Evolutionary conservation across 2,888 invertebrate species (phyloP).

Genomic region (Perithous albicinctus): DNA sequence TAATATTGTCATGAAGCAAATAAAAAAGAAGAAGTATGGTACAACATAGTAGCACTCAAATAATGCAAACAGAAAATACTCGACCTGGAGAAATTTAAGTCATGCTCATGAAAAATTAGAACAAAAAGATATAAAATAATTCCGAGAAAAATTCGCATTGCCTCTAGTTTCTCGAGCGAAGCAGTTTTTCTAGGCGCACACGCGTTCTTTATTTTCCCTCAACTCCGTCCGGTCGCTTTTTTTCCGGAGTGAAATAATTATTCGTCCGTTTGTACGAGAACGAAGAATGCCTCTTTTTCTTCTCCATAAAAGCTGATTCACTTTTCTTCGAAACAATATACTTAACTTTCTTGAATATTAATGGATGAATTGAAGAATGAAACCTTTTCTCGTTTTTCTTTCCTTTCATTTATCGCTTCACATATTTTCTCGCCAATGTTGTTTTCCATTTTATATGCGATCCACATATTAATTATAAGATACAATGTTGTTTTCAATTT

Average conservation of each 20-base stretch:
- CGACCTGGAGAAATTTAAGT: background rate
- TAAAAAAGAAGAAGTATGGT: too few species aligned
- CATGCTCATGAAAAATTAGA: background rate
- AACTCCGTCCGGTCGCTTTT: constrained; percentile 40
- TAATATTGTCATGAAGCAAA: too few species aligned
- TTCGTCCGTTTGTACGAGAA: constrained; percentile 34
- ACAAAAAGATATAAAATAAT: background rate
- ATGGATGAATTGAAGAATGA: background rate
- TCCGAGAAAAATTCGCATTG: background rate
- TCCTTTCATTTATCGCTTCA: background rate
- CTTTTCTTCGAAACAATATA: constrained; percentile 31
- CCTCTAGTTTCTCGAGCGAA: constrained; percentile 17
- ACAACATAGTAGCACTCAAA: too few species aligned
- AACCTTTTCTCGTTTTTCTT: background rate
- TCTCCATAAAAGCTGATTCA: constrained; percentile 27
- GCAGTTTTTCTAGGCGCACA: background rate
- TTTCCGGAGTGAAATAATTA: constrained; percentile 53
- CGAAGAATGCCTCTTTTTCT: background rate
- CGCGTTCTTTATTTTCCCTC: constrained; percentile 48
- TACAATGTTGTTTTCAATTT: too few species aligned
- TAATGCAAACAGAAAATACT: background rate
- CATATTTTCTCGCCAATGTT: background rate
- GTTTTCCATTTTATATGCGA: background rate
- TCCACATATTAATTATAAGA: background rate
- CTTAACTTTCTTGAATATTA: constrained; percentile 33